A percentile compares a stretch with the other conserved stretches of the same genome.
phyloP scores from a whole-genome alignment of 1,140 invertebrate genomes.

The Sinella curviseta region DNA sequence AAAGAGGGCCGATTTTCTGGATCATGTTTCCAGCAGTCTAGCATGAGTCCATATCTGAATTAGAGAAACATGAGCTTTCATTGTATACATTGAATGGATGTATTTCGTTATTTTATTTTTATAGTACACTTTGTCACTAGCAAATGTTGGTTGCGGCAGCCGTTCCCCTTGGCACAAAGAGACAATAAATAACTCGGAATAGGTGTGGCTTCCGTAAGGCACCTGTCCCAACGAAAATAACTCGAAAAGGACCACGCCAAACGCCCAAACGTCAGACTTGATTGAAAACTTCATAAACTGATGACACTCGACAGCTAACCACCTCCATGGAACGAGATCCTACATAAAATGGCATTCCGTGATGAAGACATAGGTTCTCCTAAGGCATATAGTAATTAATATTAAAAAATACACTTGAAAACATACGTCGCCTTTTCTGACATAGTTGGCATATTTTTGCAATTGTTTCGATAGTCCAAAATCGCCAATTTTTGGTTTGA shows the following conservation, averaged over 20 bases:
- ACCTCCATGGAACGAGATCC: conserved; percentile 55
- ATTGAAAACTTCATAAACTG: conserved; percentile 55
- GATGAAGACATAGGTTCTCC: not conserved
- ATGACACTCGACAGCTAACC: conserved; percentile 59
- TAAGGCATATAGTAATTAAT: not conserved
- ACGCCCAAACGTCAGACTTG: conserved; percentile 59
- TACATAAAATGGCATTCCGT: not conserved
- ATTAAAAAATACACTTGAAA: not conserved
- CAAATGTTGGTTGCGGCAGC: not conserved
- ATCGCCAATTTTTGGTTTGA: conserved; percentile 34
- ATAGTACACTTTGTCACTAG: conserved; percentile 17
- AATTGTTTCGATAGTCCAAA: conserved; percentile 39
- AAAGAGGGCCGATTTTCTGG: conserved; percentile 27
- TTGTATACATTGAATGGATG: not conserved
- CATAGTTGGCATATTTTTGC: conserved; percentile 32
- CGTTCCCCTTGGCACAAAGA: conserved; percentile 16
- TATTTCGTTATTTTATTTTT: not conserved
- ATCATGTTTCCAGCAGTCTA: conserved; percentile 4
- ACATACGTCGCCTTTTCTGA: conserved; percentile 27
- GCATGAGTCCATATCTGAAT: conserved; percentile 29
- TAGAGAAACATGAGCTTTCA: not conserved
- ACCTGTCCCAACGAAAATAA: conserved; percentile 55
- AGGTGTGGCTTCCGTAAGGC: conserved; percentile 42
- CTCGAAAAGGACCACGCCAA: conserved; percentile 57
- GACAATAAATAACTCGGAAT: conserved; percentile 18